These are phyloP conservation scores for Elysia crispata DNA, from an alignment of 2,888 invertebrate genomes.

Conservation along the genomic window DNA sequence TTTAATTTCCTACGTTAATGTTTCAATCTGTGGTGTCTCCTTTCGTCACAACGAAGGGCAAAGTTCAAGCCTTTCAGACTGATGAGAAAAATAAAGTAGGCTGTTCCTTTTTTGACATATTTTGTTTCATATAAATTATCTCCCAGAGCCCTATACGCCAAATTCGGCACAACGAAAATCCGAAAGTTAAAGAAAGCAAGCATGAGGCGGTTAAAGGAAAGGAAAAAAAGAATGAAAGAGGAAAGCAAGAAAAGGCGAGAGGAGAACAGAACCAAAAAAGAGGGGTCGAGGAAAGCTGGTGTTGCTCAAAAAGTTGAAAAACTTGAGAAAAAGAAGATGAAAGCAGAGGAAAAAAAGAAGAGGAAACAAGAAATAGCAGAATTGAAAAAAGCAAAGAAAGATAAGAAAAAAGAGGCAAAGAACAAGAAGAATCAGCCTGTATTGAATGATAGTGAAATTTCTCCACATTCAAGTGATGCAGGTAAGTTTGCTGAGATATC, in stretches of 20 bases:
- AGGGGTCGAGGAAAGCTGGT: conserved; percentile 20
- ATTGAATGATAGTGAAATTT: too few species aligned
- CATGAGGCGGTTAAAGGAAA: conserved; percentile 38
- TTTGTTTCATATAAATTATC: too few species aligned
- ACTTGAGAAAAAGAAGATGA: conserved; percentile 30
- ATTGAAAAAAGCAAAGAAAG: conserved; percentile 5
- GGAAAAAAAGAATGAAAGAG: conserved; percentile 34
- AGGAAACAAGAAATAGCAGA: conserved; percentile 16
- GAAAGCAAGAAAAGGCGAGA: conserved; percentile 33
- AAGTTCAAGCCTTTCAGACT: too few species aligned
- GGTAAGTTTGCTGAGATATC: too few species aligned
- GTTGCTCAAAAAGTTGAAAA: conserved; percentile 14
- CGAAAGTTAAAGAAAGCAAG: conserved; percentile 38
- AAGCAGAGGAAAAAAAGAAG: conserved; percentile 36
- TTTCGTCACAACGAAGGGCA: too few species aligned
- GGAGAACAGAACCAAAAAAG: conserved; percentile 29
- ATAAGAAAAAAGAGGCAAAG: neutral
- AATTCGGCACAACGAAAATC: conserved; percentile 45
- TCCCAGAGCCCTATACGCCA: conserved; percentile 16
- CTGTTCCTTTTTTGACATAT: too few species aligned
- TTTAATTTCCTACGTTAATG: too few species aligned
- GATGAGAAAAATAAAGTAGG: too few species aligned
- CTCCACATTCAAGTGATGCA: too few species aligned
- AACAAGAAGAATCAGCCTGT: neutral
- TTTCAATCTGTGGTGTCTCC: too few species aligned